Evolutionary conservation across 2,888 invertebrate genomes (phyloP), one percentile per base, ranked within the genome.

Genomic region (Odontocolon sp.): DNA sequence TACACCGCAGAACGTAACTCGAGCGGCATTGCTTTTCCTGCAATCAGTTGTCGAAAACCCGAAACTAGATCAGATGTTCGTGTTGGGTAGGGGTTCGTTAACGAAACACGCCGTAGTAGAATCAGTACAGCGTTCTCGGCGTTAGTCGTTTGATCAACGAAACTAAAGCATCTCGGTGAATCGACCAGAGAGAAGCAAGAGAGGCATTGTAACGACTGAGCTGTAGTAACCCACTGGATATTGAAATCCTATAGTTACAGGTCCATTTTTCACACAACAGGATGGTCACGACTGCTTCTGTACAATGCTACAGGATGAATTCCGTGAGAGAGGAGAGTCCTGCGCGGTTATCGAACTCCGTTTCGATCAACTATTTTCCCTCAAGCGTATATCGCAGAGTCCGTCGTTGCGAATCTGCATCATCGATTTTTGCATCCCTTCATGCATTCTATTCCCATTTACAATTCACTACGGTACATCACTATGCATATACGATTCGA

Each of bases 341-440:
- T 68, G 42, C 33, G 38, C n/a, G 42, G 8, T 6, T 73, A 69
- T 77, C 73, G 69, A 77, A 50, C 64, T 59, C n/a, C 42, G 31
- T 21, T 56, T 73, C 77, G 77, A 73, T 77, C 72, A 69, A 63
- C 54, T 72, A 57, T 69, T 77, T 66, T 69, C 57, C 57, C 52
- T 68, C 57, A 42, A 72, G 28, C 28, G 59, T 36, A 54, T 52
- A 36, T 50, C 64, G 26, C 47, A 14, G 50, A 42, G 42, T 31
- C 28, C 57, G 45, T 40, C 52, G 42, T 63, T 69, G 57, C 57
- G 73, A 64, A 77, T 77, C 68, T 69, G 64, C 77, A 52, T 64
- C 73, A 72, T 77, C 77, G 73, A 72, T 77, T 77, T 77, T 77
- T 67, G 16, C 42, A 57, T 57, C 59, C 57, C 70, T 59, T 66